phyloP scores from a whole-genome alignment of 2,888 invertebrate species.

The Agonopterix subpropinquella region DNA sequence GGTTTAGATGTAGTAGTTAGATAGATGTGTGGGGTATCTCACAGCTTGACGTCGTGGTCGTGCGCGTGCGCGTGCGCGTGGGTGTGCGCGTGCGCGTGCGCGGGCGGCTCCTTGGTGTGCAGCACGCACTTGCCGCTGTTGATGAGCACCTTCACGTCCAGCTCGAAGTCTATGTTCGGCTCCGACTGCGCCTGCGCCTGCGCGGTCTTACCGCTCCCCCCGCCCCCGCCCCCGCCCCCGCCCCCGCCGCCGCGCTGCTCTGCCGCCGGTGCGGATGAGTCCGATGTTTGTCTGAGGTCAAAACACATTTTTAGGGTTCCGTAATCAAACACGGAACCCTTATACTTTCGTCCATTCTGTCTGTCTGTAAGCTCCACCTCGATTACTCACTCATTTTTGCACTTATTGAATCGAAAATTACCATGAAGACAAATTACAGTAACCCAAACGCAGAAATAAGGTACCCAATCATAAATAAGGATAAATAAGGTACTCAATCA shows the following conservation, averaged over 20 bases:
- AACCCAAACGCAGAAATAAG: too few species aligned
- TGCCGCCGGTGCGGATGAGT: background rate
- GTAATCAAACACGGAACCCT: too few species aligned
- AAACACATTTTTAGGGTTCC: background rate
- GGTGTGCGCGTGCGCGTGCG: constrained; percentile 87
- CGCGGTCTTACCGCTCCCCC: background rate
- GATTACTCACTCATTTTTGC: too few species aligned
- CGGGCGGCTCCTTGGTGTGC: constrained; percentile 89
- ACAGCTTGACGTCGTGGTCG: constrained; percentile 24
- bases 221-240: constrained; percentile 10
- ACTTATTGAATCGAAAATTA: too few species aligned
- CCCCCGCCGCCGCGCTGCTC: constrained; percentile 6
- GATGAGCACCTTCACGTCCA: constrained; percentile 96
- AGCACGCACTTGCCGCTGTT: constrained; percentile 98
- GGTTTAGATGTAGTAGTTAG: too few species aligned
- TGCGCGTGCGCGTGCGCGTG: constrained; percentile 84
- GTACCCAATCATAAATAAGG: too few species aligned
- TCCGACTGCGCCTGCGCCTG: constrained; percentile 78
- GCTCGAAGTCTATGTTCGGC: constrained; percentile 95
- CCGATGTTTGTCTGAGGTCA: background rate
- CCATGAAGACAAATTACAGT: too few species aligned
- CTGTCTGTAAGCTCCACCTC: too few species aligned
- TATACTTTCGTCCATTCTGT: too few species aligned
- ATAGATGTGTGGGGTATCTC: background rate
- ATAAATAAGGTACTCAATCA: too few species aligned